phyloP scores from a whole-genome alignment of 2,797 vertebrate genomes.

The Microcaecilia unicolor region DNA sequence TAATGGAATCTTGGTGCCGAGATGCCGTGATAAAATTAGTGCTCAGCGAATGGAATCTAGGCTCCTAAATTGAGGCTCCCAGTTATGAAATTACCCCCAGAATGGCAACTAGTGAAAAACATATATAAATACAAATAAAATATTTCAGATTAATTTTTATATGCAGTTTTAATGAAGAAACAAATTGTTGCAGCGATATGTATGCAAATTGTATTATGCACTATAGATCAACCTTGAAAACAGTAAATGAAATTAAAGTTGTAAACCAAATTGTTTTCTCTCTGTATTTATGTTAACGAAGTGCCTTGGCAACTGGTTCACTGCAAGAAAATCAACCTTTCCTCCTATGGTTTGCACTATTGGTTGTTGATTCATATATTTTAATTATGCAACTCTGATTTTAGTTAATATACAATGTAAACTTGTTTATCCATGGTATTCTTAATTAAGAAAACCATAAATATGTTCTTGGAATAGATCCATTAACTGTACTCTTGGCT shows the following conservation, averaged over 20 bases:
- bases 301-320: background rate
- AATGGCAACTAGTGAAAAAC: too few species aligned
- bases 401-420: background rate
- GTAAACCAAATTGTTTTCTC: background rate
- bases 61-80: too few species aligned
- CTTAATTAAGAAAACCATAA: too few species aligned
- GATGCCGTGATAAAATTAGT: too few species aligned
- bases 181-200: background rate
- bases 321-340: background rate
- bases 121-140: too few species aligned
- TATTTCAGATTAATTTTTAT: background rate
- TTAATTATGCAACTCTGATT: background rate
- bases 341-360: fast-evolving
- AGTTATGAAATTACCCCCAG: too few species aligned
- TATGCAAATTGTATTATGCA: too few species aligned
- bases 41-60: too few species aligned
- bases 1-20: too few species aligned
- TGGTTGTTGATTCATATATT: background rate
- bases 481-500: too few species aligned
- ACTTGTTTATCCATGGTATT: too few species aligned
- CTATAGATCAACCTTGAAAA: background rate
- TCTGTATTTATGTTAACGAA: background rate
- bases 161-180: background rate
- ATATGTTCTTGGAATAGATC: too few species aligned
- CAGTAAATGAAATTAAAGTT: background rate